Conservation (phyloP, 2,888 invertebrate species). For the Lithophane semibrunnea region DNA sequence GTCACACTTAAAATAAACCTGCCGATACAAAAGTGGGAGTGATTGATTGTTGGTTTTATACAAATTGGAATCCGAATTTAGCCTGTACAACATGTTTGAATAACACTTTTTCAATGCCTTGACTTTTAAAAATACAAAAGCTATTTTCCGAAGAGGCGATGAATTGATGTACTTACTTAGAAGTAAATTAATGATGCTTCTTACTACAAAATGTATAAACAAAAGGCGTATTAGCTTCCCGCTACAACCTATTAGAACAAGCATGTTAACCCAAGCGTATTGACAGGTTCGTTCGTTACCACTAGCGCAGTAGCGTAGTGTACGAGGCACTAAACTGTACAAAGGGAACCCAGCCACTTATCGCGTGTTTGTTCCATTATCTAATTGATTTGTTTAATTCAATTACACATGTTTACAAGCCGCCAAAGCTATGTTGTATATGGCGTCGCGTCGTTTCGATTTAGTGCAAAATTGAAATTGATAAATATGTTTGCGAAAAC, state of each 20-base stretch:
- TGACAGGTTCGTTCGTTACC: conserved; percentile 42
- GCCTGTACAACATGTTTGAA: conserved; percentile 55
- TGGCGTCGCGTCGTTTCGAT: conserved; percentile 9
- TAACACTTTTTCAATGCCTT: conserved; percentile 21
- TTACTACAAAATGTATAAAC: conserved; percentile 7
- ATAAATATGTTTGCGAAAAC: background rate
- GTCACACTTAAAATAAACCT: conserved; percentile 66
- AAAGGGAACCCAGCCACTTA: conserved; percentile 34
- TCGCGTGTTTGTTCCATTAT: conserved; percentile 48
- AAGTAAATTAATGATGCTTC: conserved; percentile 39
- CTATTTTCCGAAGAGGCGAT: conserved; percentile 26
- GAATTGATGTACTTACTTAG: conserved; percentile 7
- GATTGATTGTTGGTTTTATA: conserved; percentile 62
- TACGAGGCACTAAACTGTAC: conserved; percentile 49
- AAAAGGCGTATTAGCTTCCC: conserved; percentile 12
- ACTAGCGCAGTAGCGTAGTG: conserved; percentile 26
- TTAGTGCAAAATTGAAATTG: conserved; percentile 23
- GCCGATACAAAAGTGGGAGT: conserved; percentile 51
- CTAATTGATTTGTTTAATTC: conserved; percentile 57
- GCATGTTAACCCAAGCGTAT: conserved; percentile 55
- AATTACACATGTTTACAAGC: conserved; percentile 52
- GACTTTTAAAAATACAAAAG: conserved; percentile 25
- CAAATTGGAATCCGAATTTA: conserved; percentile 48
- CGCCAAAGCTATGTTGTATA: conserved; percentile 52
- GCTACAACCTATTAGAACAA: conserved; percentile 26